Percentiles rank a stretch among this genome's conserved stretches.
Conservation (phyloP, 2,888 invertebrate species). For the Tachystola acroxantha region DNA sequence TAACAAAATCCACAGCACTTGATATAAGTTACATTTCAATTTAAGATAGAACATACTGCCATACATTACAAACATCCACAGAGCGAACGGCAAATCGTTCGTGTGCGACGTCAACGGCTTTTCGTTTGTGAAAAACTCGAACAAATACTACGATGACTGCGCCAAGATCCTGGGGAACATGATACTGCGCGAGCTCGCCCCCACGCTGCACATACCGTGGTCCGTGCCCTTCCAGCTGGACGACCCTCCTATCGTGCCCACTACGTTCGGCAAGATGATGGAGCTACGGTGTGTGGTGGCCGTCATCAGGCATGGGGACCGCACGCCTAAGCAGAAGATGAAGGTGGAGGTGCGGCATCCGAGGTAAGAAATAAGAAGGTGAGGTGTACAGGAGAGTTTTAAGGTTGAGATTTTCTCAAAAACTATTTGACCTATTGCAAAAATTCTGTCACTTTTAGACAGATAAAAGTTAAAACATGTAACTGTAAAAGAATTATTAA, state of each 20-base stretch:
- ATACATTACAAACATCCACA: too few relatives aligned
- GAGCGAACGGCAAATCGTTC: slow-evolving; percentile 98
- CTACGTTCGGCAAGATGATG: slow-evolving; percentile 99
- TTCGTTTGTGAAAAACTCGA: slow-evolving; percentile 99
- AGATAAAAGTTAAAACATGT: too few relatives aligned
- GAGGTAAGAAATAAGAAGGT: slow-evolving; percentile 81
- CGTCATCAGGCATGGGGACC: slow-evolving; percentile 97
- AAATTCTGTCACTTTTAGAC: too few relatives aligned
- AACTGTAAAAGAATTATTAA: too few relatives aligned
- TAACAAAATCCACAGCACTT: too few relatives aligned
- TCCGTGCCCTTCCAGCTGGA: slow-evolving; percentile 97
- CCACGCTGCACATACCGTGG: slow-evolving; percentile 98
- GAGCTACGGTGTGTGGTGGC: slow-evolving; percentile 96
- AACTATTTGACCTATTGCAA: too few relatives aligned
- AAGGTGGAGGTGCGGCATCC: slow-evolving; percentile 99
- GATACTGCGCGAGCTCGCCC: slow-evolving; percentile 96
- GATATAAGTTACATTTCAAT: too few relatives aligned
- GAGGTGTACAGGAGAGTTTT: too few relatives aligned
- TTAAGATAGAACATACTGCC: too few relatives aligned
- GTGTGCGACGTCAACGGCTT: slow-evolving; percentile 99
- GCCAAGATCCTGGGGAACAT: slow-evolving; percentile 99
- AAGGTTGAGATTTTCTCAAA: too few relatives aligned
- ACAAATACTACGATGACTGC: slow-evolving; percentile 99
- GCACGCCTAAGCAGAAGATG: slow-evolving; percentile 99
- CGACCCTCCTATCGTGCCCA: slow-evolving; percentile 99